Base-by-base conservation (phyloP, 2,113 vertebrate genomes). In the Podilymbus podiceps region DNA sequence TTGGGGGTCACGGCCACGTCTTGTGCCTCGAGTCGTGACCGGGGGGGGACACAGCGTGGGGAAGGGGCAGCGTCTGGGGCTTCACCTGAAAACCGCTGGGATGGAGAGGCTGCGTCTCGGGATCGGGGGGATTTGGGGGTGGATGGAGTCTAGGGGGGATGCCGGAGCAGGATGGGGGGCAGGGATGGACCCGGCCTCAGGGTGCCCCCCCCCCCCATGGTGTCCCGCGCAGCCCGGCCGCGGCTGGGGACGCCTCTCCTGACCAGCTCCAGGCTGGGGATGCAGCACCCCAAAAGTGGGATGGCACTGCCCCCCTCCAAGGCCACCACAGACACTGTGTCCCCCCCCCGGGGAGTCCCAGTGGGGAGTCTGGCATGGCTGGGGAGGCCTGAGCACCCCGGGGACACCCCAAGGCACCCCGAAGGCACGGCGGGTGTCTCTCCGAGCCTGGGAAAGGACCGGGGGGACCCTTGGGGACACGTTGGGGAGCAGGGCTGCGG, bases 1-100 rank as follows among this genome's bases (percentile, higher is more conserved):
- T 69, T 6, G 47, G 73, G 67, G 90, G 67, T 62, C 92, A 81
- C 64, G 12, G 81, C 38, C 81, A 56, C 16, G 1, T 74, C 76
- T 31, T 15, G 38, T 52, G 53, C 58, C 64, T 75, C 31, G 10
- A n/a, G 50, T 35, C 6, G 4, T 27, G 79, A 44, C 35, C 1
- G 11, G 24, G 27, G 50, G 31, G n/a, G 9, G 7, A 15, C 67
- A 24, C 0, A 4, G 72, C 0, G 2, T 6, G 81, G 42, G n/a
- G 33, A 82, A 46, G n/a, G 47, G 78, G 24, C 64, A 46, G 24
- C 18, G 0, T 20, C 64, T 22, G 4, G 23, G 44, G 72, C 33
- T 31, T 46, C 55, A 33, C 85, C 55, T 8, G 2, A 60, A 66
- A 44, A 11, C 18, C 5, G 13, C 0, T 3, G 20, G 60, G 56